phyloP scores from a whole-genome alignment of 2,113 vertebrate genomes.

The Piliocolobus tephrosceles region DNA sequence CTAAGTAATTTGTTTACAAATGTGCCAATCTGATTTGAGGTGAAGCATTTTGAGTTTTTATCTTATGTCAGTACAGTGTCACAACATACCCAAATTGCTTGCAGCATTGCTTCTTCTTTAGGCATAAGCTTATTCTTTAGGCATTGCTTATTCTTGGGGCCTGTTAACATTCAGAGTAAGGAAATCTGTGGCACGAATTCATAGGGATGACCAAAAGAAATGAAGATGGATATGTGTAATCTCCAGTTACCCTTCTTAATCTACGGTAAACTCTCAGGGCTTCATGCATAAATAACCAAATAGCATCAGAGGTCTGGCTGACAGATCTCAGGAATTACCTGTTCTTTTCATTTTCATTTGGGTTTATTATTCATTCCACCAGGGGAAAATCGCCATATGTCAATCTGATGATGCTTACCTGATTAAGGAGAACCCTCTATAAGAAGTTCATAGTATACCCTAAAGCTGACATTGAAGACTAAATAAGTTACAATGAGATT shows the following conservation, averaged over 20 bases:
- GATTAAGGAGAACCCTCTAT: neutral
- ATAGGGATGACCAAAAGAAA: neutral
- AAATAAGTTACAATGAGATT: neutral
- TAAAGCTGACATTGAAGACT: neutral
- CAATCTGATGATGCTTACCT: neutral
- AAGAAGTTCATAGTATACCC: neutral
- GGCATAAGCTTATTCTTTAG: neutral
- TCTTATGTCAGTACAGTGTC: neutral
- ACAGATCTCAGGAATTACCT: neutral
- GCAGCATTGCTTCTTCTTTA: neutral
- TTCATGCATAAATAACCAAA: neutral
- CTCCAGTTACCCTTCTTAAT: neutral
- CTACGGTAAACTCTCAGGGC: neutral
- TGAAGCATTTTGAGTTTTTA: constrained; percentile 18
- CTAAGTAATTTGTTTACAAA: constrained; percentile 22
- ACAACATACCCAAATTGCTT: neutral
- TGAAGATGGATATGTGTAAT: neutral
- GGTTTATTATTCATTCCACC: neutral
- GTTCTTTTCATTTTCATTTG: neutral
- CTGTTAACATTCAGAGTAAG: neutral
- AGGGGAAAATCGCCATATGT: neutral
- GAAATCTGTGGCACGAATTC: neutral
- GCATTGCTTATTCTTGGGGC: neutral
- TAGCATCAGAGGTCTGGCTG: neutral
- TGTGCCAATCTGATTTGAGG: neutral